Evolutionary conservation across 2,113 vertebrate genomes (phyloP).

Genomic region (Clarias gariepinus): DNA sequence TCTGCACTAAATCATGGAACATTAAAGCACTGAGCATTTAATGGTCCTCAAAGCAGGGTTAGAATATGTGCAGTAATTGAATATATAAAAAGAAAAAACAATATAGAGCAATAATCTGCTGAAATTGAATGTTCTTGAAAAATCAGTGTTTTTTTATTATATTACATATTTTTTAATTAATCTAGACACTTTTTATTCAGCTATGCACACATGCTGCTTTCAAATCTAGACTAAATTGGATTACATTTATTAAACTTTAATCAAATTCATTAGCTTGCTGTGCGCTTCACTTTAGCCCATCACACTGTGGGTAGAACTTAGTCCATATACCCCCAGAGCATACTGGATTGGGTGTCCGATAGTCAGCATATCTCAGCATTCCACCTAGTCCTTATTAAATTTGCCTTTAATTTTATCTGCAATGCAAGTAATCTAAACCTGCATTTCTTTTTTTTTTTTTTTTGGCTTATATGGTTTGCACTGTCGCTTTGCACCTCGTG

Average conservation of each 20-base stretch:
- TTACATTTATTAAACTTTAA: background rate
- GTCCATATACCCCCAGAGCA: background rate
- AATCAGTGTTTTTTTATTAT: background rate
- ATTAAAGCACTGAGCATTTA: background rate
- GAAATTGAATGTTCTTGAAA: background rate
- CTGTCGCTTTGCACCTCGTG: too few species aligned
- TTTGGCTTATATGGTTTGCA: too few species aligned
- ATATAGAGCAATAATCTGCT: background rate
- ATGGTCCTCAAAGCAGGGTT: background rate
- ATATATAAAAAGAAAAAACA: background rate
- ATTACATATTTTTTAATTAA: background rate
- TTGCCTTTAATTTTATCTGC: background rate
- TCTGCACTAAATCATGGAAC: background rate
- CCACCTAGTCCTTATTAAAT: background rate
- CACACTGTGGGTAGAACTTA: background rate
- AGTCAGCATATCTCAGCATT: background rate
- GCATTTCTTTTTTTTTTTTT: background rate
- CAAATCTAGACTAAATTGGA: background rate
- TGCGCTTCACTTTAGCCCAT: background rate
- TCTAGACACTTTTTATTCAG: conserved; percentile 5
- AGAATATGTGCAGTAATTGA: conserved; percentile 16
- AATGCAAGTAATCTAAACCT: background rate
- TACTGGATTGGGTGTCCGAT: too few species aligned
- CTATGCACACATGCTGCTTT: background rate
- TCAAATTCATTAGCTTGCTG: background rate